Conservation (phyloP, 2,797 vertebrate genomes). For the Gallirallus australis region DNA sequence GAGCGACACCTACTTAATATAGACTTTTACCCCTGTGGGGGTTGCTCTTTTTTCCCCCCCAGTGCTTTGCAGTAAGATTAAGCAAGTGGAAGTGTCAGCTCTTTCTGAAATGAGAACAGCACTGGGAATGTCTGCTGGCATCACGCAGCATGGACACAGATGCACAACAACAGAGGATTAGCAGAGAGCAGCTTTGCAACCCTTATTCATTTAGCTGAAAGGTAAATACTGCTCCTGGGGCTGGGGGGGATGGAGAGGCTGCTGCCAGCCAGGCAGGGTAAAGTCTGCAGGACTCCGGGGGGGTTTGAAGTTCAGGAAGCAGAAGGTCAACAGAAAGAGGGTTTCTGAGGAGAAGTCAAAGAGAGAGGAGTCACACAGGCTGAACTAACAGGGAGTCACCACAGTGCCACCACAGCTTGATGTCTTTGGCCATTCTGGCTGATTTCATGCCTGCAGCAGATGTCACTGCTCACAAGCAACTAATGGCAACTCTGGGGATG, state of each 20-base stretch:
- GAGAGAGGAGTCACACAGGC: not conserved
- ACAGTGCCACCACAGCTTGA: not conserved
- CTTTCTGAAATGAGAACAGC: not conserved
- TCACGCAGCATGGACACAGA: not conserved
- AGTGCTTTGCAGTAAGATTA: not conserved
- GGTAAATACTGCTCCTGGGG: conserved; percentile 4
- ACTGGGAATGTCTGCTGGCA: not conserved
- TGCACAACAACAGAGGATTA: not conserved
- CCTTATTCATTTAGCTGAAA: not conserved
- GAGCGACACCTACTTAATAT: not conserved
- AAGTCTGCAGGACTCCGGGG: not conserved
- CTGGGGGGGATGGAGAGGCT: not conserved
- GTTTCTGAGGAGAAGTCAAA: not conserved
- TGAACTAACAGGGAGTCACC: not conserved
- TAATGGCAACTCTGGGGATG: not conserved
- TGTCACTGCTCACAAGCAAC: not conserved
- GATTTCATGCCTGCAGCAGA: not conserved
- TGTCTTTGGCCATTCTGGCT: not conserved
- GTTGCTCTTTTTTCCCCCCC: not conserved
- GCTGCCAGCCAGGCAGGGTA: not conserved
- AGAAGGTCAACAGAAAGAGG: not conserved
- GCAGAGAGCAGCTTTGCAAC: conserved; percentile 7
- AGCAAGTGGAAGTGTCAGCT: conserved; percentile 14
- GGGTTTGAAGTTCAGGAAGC: not conserved
- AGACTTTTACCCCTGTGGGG: not conserved